These are phyloP conservation scores for Sycophila sp. DNA, from an alignment of 1,140 invertebrate genomes.

Conservation along the genomic window DNA sequence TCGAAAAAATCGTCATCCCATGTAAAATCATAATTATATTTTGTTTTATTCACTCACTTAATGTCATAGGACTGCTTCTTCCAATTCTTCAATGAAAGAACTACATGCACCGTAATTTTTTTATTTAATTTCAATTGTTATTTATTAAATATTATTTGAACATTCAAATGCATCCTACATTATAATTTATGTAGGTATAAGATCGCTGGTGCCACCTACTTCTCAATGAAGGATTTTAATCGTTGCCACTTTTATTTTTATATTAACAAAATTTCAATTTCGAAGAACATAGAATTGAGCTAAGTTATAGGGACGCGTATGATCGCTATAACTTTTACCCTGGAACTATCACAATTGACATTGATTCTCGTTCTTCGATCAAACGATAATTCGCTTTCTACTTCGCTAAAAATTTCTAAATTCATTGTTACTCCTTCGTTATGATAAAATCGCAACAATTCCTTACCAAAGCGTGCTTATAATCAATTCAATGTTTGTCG, in stretches of 20 bases:
- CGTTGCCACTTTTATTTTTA: background rate
- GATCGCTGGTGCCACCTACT: conserved; percentile 37
- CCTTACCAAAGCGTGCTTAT: conserved; percentile 4
- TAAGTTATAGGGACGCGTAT: background rate
- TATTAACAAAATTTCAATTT: background rate
- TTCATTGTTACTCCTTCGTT: background rate
- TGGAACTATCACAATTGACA: conserved; percentile 20
- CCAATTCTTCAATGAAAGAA: conserved; percentile 3
- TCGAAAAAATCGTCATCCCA: no score
- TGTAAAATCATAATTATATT: no score
- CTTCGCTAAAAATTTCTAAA: background rate
- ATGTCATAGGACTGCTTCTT: background rate
- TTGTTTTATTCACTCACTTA: no score
- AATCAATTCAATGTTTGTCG: background rate
- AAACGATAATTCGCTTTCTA: background rate
- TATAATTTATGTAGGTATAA: conserved; percentile 23
- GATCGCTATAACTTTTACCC: background rate
- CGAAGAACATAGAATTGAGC: background rate
- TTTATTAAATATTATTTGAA: conserved; percentile 46
- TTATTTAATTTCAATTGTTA: conserved; percentile 40
- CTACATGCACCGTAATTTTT: conserved; percentile 11
- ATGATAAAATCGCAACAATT: conserved; percentile 10
- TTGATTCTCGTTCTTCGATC: background rate
- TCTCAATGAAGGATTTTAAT: background rate
- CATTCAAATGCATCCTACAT: conserved; percentile 41